Conservation (phyloP, 2,113 vertebrate genomes). For the Salvator merianae region DNA sequence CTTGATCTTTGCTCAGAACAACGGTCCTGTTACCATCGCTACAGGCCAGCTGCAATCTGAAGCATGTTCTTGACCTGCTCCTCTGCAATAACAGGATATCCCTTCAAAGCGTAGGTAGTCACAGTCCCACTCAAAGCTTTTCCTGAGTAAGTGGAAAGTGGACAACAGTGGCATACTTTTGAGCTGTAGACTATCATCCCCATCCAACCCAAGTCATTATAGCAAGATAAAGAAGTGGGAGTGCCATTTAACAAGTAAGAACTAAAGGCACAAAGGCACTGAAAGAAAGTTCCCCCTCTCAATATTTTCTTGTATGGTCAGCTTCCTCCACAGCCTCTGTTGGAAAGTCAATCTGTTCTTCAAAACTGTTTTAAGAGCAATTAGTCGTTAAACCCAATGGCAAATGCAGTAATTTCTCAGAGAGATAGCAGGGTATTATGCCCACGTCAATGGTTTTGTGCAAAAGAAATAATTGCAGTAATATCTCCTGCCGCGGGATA, state of each 20-base stretch:
- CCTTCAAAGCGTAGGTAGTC: not conserved
- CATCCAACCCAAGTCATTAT: not conserved
- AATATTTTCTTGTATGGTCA: not conserved
- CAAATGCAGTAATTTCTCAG: slow-evolving; percentile 39
- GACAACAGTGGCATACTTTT: slow-evolving; percentile 1
- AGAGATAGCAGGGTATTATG: slow-evolving; percentile 28
- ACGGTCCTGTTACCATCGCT: not conserved
- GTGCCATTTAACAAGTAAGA: not conserved
- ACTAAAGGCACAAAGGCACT: not conserved
- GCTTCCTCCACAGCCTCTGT: not conserved
- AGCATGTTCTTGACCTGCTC: not conserved
- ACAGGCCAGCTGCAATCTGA: not conserved
- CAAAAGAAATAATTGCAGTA: slow-evolving; percentile 23
- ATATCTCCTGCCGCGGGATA: not conserved
- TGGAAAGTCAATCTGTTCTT: slow-evolving; percentile 26
- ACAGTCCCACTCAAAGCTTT: not conserved
- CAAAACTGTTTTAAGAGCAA: slow-evolving; percentile 39
- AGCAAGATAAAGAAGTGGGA: not conserved
- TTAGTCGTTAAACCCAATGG: slow-evolving; percentile 44
- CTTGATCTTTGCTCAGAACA: not conserved
- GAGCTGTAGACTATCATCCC: not conserved
- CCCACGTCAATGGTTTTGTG: slow-evolving; percentile 33
- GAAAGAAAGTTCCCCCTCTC: not conserved
- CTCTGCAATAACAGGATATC: not conserved
- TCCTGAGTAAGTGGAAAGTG: not conserved